A percentile compares a stretch with the other conserved stretches of the same genome.
These are phyloP conservation scores for Frieseomelitta varia DNA, from an alignment of 1,140 invertebrate species.

Conservation along the genomic window DNA sequence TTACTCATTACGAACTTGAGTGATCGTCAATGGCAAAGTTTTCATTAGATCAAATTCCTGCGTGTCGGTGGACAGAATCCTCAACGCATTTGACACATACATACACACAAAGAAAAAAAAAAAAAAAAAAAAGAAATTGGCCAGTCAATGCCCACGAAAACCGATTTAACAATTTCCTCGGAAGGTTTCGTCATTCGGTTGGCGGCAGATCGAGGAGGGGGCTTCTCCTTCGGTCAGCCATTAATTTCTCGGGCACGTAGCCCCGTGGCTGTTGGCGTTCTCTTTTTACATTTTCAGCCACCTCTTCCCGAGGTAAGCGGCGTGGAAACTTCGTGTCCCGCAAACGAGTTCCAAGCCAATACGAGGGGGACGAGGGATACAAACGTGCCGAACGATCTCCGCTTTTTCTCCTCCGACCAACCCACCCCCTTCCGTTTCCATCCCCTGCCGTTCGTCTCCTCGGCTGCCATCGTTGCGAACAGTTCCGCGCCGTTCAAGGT, in stretches of 20 bases:
- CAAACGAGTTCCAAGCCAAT: constrained; percentile 52
- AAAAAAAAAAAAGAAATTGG: constrained; percentile 24
- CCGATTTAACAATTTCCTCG: neutral
- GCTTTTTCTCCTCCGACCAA: neutral
- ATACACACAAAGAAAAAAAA: too few species aligned
- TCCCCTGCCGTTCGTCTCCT: neutral
- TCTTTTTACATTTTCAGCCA: constrained; percentile 31
- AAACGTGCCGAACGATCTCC: constrained; percentile 41
- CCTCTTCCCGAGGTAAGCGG: constrained; percentile 31
- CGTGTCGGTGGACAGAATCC: too few species aligned
- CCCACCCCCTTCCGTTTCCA: too few species aligned
- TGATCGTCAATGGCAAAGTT: too few species aligned
- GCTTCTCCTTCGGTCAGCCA: neutral
- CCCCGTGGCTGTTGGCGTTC: neutral
- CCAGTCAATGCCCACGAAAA: neutral
- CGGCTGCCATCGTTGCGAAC: neutral
- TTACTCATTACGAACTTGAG: too few species aligned
- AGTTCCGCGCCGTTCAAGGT: neutral
- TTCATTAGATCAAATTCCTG: neutral
- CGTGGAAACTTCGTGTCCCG: constrained; percentile 48
- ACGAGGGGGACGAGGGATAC: neutral
- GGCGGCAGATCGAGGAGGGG: neutral
- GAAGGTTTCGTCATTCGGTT: neutral
- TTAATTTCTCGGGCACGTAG: constrained; percentile 47
- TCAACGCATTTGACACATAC: constrained; percentile 4